Conservation (phyloP, 2,113 vertebrate genomes). For the Clupea harengus region DNA sequence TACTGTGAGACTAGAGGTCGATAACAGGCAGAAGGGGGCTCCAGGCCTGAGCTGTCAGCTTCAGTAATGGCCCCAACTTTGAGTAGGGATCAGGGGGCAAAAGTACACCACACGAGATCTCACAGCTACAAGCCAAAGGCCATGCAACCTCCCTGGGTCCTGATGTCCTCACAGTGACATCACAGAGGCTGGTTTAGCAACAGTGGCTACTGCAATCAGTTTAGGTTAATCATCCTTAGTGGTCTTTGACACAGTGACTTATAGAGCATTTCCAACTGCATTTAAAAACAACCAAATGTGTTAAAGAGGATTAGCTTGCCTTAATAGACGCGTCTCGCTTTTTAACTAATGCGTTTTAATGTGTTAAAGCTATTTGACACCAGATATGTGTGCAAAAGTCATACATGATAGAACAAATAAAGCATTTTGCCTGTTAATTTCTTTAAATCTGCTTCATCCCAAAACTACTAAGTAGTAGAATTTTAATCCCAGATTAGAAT, state of each 20-base stretch:
- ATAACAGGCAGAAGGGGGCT: background rate
- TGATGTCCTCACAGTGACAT: background rate
- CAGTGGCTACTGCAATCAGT: background rate
- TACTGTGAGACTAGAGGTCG: background rate
- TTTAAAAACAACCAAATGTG: background rate
- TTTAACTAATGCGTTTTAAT: background rate
- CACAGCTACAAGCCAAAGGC: background rate
- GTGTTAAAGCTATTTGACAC: background rate
- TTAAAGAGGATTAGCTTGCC: background rate
- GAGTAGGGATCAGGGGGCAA: constrained; percentile 8
- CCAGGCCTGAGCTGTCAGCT: background rate
- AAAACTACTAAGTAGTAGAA: background rate
- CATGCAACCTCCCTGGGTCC: background rate
- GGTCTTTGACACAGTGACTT: background rate
- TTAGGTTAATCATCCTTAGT: background rate
- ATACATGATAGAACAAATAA: background rate
- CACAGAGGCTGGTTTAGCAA: background rate
- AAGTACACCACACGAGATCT: background rate
- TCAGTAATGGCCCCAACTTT: background rate
- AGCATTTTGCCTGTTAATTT: background rate
- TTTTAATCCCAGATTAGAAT: constrained; percentile 19
- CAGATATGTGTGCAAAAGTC: background rate
- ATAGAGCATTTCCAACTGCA: background rate
- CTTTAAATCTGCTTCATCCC: background rate
- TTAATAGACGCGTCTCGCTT: background rate